These are phyloP conservation scores for Epistrophe eligans DNA, from an alignment of 2,888 invertebrate species.

Conservation along the genomic window DNA sequence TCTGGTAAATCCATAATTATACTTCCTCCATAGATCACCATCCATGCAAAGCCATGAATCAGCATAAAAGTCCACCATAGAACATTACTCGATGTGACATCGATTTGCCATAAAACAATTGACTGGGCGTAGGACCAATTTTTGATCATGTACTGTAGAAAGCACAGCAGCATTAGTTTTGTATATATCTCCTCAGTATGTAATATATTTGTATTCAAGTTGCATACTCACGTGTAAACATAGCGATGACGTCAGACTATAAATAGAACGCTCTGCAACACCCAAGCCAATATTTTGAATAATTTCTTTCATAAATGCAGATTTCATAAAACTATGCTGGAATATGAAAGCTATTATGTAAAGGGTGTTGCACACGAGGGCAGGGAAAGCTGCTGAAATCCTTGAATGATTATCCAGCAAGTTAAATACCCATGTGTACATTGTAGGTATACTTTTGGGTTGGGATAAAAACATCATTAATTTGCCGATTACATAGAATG, in stretches of 20 bases:
- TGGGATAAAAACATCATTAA: conserved; percentile 86
- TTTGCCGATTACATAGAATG: conserved; percentile 85
- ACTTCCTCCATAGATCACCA: conserved; percentile 86
- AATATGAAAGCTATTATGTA: conserved; percentile 85
- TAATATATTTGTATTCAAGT: conserved; percentile 1
- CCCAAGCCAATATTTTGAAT: conserved; percentile 83
- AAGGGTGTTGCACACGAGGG: conserved; percentile 84
- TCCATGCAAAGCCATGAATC: conserved; percentile 85
- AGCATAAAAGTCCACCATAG: conserved; percentile 85
- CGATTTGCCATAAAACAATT: conserved; percentile 85
- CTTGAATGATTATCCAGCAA: conserved; percentile 82
- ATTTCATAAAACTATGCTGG: conserved; percentile 86
- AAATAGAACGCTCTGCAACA: conserved; percentile 84
- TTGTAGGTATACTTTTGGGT: conserved; percentile 81
- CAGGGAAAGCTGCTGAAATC: conserved; percentile 82
- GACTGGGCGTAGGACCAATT: conserved; percentile 85
- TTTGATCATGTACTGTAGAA: conserved; percentile 84
- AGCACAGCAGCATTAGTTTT: conserved; percentile 12
- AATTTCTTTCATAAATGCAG: conserved; percentile 83
- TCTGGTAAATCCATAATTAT: conserved; percentile 87
- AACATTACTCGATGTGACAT: conserved; percentile 83
- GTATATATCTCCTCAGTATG: no score
- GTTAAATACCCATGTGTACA: conserved; percentile 81
- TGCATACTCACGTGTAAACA: conserved; percentile 83
- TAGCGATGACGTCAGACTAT: conserved; percentile 84